Base-by-base conservation (phyloP, 2,888 invertebrate genomes). In the Athripsodes cinereus region DNA sequence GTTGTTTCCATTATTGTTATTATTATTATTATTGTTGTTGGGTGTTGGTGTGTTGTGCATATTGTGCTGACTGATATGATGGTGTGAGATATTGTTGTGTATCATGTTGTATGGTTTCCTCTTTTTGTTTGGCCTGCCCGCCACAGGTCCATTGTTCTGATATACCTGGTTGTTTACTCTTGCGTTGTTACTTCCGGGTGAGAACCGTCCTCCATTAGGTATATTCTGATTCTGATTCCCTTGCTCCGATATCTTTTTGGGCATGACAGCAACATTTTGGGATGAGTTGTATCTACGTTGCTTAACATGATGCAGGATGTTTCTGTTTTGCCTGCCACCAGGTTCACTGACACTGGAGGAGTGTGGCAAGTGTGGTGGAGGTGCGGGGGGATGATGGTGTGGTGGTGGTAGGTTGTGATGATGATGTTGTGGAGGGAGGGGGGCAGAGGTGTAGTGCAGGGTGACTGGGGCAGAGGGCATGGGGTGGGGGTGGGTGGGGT, bases 401-500 rank as follows among this genome's bases (percentile, higher is more conserved):
- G 54, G 48, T n/a, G 53, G 31, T 59, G 50, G 51, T 13, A 22
- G 13, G 2, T 2, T 3, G 47, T 18, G 47, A 21, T 47, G 47
- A 19, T 47, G 47, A 16, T 11, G 13, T 16, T 8, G 76, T 76
- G 64, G 68, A 52, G 52, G 57, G 34, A 65, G 20, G n/a, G 34
- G 21, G 11, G 46, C 34, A 5, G 46, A 16, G 31, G 22, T 44
- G 52, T 51, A 55, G 26, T 48, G 46, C 8, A 31, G 31, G n/a
- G n/a, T n/a, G 50, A 31, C 22, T 16, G 48, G 22, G 18, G 8
- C 49, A 3, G 40, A 26, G 22, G 51, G 16, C 31, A 76, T 76
- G 26, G 76, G 75, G 71, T 76, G 76, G 72, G 75, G 75, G 71
- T 76, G 73, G 69, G 76, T 75, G 13, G 76, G 74, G 65, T 75